phyloP scores from a whole-genome alignment of 1,140 invertebrate genomes.

The Cheumatopsyche charites region DNA sequence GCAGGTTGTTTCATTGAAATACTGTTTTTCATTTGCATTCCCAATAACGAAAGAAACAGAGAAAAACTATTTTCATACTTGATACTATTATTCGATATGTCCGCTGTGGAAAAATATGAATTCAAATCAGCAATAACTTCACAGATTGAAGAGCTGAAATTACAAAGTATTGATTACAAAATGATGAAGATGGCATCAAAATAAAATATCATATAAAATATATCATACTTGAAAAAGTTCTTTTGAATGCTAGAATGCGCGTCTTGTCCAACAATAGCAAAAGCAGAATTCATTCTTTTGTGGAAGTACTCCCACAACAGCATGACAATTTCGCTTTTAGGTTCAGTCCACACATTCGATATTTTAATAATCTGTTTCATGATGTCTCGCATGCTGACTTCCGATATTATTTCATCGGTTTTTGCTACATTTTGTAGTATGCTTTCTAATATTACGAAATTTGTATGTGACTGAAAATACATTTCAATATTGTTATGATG shows the following conservation, averaged over 20 bases:
- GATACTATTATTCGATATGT: slow-evolving; percentile 30
- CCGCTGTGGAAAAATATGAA: slow-evolving; percentile 25
- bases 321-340: slow-evolving; percentile 43
- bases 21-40: slow-evolving; percentile 42
- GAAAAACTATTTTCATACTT: slow-evolving; percentile 44
- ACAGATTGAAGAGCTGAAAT: slow-evolving; percentile 41
- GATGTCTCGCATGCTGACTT: slow-evolving; percentile 35
- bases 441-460: slow-evolving; percentile 43
- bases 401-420: slow-evolving; percentile 37
- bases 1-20: slow-evolving; percentile 29
- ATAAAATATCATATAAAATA: background rate
- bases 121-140: slow-evolving; percentile 41
- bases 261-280: slow-evolving; percentile 34
- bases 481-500: background rate
- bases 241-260: slow-evolving; percentile 30
- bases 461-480: slow-evolving; percentile 41
- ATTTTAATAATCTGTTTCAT: slow-evolving; percentile 41
- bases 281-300: slow-evolving; percentile 45
- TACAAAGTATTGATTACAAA: slow-evolving; percentile 9
- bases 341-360: slow-evolving; percentile 43
- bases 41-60: slow-evolving; percentile 39
- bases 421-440: slow-evolving; percentile 33
- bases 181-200: background rate
- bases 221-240: slow-evolving; percentile 22
- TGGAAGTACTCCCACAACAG: slow-evolving; percentile 48